Percentiles rank a stretch among this genome's conserved stretches.
These are phyloP conservation scores for Mythimna lalbum DNA, from an alignment of 2,888 invertebrate species.

Conservation along the genomic window DNA sequence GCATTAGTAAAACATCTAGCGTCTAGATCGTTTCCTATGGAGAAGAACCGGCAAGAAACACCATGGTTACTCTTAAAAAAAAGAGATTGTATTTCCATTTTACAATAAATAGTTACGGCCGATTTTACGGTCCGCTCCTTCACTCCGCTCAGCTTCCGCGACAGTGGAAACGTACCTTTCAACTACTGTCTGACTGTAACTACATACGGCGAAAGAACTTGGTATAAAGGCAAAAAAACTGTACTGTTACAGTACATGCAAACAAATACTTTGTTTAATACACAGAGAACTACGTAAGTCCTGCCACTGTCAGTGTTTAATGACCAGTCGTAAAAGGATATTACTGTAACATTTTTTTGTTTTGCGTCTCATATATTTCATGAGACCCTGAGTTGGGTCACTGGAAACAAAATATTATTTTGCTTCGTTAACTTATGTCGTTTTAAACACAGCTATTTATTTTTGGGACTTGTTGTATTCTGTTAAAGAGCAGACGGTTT, in stretches of 20 bases:
- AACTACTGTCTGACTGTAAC: no score
- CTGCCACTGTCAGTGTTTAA: slow-evolving; percentile 80
- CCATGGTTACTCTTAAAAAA: no score
- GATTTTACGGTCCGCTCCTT: no score
- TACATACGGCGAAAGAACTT: neutral
- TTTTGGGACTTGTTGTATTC: slow-evolving; percentile 11
- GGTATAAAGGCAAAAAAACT: neutral
- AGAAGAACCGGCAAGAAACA: no score
- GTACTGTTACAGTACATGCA: neutral
- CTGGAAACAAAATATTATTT: slow-evolving; percentile 40
- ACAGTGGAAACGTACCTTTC: no score
- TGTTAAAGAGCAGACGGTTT: neutral
- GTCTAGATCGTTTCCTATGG: no score
- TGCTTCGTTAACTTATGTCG: slow-evolving; percentile 42
- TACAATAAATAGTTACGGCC: no score
- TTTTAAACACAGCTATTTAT: slow-evolving; percentile 44
- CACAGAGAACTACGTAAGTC: slow-evolving; percentile 56
- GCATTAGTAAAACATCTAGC: no score
- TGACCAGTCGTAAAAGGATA: slow-evolving; percentile 76
- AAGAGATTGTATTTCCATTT: no score
- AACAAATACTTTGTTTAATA: slow-evolving; percentile 61
- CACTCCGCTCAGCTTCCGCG: no score
- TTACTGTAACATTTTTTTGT: slow-evolving; percentile 74
- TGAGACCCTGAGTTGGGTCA: slow-evolving; percentile 46
- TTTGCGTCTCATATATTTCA: slow-evolving; percentile 64